phyloP scores from a whole-genome alignment of 1,140 invertebrate genomes.

The Archivesica marissinica region DNA sequence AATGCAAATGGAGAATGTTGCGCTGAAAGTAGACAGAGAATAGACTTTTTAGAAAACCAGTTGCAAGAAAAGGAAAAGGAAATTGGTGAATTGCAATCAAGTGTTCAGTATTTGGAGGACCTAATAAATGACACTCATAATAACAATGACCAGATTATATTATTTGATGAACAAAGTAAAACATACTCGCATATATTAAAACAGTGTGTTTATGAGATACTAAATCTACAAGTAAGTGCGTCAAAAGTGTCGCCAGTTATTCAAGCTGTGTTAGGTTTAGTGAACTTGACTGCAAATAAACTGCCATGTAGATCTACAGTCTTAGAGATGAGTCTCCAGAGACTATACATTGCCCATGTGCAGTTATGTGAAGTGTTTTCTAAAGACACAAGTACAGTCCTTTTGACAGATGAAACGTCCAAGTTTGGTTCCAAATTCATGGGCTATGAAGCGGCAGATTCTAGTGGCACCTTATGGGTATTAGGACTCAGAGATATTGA shows the following conservation, averaged over 20 bases:
- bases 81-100: slow-evolving; percentile 9
- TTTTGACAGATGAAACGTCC: slow-evolving; percentile 47
- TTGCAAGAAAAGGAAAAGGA: slow-evolving; percentile 30
- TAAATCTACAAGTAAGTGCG: slow-evolving; percentile 21
- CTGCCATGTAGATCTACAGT: slow-evolving; percentile 26
- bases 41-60: not conserved
- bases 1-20: slow-evolving; percentile 27
- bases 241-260: slow-evolving; percentile 5
- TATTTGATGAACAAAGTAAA: not conserved
- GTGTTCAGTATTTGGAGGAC: slow-evolving; percentile 31
- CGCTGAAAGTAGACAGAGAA: not conserved
- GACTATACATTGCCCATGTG: slow-evolving; percentile 6
- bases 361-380: slow-evolving; percentile 28
- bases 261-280: slow-evolving; percentile 13
- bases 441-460: slow-evolving; percentile 41
- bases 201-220: slow-evolving; percentile 11
- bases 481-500: slow-evolving; percentile 42
- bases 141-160: not conserved
- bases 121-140: slow-evolving; percentile 35
- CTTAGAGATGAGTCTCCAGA: slow-evolving; percentile 16
- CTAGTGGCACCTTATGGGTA: slow-evolving; percentile 20
- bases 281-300: not conserved
- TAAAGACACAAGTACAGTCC: slow-evolving; percentile 5
- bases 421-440: slow-evolving; percentile 36
- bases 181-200: slow-evolving; percentile 37